Conservation (phyloP, 2,888 invertebrate species). For the Pammene aurita region DNA sequence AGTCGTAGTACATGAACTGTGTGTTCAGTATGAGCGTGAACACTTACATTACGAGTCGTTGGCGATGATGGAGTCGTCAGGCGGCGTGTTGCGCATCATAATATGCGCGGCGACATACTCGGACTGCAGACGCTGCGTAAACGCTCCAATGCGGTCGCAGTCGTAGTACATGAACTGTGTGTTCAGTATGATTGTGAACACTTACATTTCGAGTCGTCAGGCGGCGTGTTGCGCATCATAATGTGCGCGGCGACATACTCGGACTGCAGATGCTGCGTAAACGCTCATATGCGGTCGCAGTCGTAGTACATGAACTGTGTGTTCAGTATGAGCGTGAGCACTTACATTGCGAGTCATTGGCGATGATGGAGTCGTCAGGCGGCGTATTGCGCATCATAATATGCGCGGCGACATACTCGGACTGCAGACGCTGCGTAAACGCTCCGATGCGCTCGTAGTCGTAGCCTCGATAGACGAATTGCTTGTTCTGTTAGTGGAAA, state of each 20-base stretch:
- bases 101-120: constrained; percentile 98
- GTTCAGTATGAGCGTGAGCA: constrained; percentile 44
- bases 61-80: constrained; percentile 92
- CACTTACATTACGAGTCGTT: constrained; percentile 93
- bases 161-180: constrained; percentile 97
- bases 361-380: constrained; percentile 93
- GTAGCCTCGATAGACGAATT: constrained; percentile 96
- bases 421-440: constrained; percentile 95
- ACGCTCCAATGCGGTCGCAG: constrained; percentile 96
- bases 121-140: constrained; percentile 95
- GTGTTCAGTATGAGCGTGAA: not conserved
- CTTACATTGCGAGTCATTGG: constrained; percentile 93
- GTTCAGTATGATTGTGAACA: constrained; percentile 84
- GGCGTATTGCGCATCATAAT: constrained; percentile 95
- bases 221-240: constrained; percentile 94
- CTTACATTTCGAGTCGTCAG: constrained; percentile 94
- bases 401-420: constrained; percentile 97
- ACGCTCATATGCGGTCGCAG: constrained; percentile 96
- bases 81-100: constrained; percentile 94
- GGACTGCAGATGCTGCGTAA: constrained; percentile 95
- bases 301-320: constrained; percentile 87
- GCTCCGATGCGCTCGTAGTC: constrained; percentile 98
- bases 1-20: constrained; percentile 90
- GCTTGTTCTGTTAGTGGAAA: constrained; percentile 88
- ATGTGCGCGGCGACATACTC: constrained; percentile 98